Evolutionary conservation across 2,888 invertebrate species (phyloP).

Genomic region (Temnothorax ravouxi): DNA sequence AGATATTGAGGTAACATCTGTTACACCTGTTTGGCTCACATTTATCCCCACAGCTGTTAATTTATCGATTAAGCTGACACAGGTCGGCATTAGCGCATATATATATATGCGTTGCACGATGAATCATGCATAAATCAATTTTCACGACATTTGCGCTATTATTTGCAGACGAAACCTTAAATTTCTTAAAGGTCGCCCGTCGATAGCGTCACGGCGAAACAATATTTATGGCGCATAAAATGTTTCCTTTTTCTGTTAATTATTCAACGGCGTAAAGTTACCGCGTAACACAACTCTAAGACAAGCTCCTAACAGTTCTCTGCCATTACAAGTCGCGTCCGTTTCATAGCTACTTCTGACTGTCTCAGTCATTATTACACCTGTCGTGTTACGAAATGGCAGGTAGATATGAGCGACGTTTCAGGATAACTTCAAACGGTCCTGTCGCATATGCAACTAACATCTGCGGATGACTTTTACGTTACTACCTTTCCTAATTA

Average conservation of each 20-base stretch:
- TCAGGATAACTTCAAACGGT: constrained; percentile 7
- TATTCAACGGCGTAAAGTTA: constrained; percentile 66
- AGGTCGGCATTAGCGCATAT: not conserved
- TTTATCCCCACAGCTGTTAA: not conserved
- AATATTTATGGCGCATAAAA: constrained; percentile 67
- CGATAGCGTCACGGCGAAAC: not conserved
- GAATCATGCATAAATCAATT: constrained; percentile 15
- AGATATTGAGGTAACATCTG: not conserved
- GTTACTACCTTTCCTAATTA: not conserved
- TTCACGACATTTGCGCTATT: not conserved
- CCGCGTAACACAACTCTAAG: constrained; percentile 16
- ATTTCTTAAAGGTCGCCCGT: not conserved
- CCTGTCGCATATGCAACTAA: constrained; percentile 1
- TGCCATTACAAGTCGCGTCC: constrained; percentile 67
- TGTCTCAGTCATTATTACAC: constrained; percentile 59
- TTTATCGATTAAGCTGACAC: not conserved
- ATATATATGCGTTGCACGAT: not conserved
- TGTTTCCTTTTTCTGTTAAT: constrained; percentile 55
- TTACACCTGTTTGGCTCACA: not conserved
- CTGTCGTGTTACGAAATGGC: constrained; percentile 58
- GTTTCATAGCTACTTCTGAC: constrained; percentile 50
- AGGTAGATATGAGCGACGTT: constrained; percentile 21
- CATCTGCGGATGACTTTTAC: constrained; percentile 9
- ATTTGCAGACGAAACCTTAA: not conserved
- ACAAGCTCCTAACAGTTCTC: constrained; percentile 52